These are phyloP conservation scores for Drosophila ambigua DNA, from an alignment of 1,140 invertebrate genomes.

Conservation along the genomic window DNA sequence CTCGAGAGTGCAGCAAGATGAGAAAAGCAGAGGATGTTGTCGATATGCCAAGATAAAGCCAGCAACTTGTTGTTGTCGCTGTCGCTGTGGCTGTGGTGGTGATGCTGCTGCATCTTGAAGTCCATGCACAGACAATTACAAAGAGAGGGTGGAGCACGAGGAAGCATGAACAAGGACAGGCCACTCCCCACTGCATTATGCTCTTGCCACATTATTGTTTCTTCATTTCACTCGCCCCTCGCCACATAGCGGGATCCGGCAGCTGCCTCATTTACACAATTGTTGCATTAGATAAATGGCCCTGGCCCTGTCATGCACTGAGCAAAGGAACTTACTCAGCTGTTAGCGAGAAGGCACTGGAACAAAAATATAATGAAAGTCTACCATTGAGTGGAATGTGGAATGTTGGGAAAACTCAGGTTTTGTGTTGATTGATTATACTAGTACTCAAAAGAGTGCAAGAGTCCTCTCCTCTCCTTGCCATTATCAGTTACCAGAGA, in stretches of 20 bases:
- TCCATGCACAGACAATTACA: slow-evolving; percentile 44
- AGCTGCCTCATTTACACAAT: slow-evolving; percentile 72
- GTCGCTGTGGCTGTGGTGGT: slow-evolving; percentile 9
- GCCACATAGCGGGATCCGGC: slow-evolving; percentile 21
- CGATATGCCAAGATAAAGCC: slow-evolving; percentile 55
- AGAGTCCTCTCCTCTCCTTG: no score
- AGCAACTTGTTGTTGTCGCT: slow-evolving; percentile 38
- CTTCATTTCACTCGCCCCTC: slow-evolving; percentile 18
- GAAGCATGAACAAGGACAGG: not conserved
- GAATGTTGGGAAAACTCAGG: no score
- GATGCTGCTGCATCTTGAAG: slow-evolving; percentile 13
- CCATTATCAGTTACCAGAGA: no score
- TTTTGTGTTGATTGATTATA: no score
- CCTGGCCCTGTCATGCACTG: slow-evolving; percentile 7
- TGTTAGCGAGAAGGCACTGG: no score
- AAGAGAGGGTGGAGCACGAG: not conserved
- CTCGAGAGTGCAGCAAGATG: slow-evolving; percentile 33
- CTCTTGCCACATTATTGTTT: slow-evolving; percentile 49
- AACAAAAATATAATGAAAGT: no score
- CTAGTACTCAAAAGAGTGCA: no score
- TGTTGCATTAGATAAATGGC: slow-evolving; percentile 74
- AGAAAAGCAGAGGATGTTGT: slow-evolving; percentile 38
- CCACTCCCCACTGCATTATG: slow-evolving; percentile 36
- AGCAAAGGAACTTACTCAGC: not conserved
- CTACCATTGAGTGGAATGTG: no score